These are phyloP conservation scores for Tetragonula carbonaria DNA, from an alignment of 2,888 invertebrate genomes.

Conservation along the genomic window DNA sequence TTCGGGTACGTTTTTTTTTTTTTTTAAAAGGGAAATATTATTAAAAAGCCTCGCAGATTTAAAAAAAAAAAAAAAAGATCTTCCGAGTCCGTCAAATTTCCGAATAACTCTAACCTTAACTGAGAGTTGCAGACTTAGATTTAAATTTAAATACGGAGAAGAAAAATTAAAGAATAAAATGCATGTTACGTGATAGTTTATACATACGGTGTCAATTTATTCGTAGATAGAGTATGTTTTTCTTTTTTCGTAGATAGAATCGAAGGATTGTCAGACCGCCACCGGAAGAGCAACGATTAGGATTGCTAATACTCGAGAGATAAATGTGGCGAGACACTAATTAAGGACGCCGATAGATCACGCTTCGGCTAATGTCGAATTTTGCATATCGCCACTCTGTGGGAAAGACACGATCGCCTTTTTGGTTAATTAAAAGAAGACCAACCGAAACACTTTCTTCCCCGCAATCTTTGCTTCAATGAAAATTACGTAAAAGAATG, in stretches of 20 bases:
- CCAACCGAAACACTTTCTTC: constrained; percentile 3
- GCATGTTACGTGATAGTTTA: background rate
- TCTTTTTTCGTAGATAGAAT: constrained; percentile 24
- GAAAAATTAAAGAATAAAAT: background rate
- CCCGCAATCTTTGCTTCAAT: background rate
- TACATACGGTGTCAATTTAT: background rate
- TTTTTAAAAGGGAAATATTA: background rate
- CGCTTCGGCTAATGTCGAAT: constrained; percentile 63
- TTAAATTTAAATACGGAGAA: background rate
- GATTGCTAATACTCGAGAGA: constrained; percentile 56
- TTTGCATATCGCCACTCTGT: constrained; percentile 54
- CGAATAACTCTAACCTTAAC: too few species aligned
- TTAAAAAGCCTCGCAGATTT: background rate
- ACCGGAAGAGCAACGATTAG: constrained; percentile 55
- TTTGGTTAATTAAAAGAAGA: constrained; percentile 36
- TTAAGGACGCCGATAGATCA: constrained; percentile 58
- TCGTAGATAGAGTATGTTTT: background rate
- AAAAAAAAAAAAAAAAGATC: too few species aligned
- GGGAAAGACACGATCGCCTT: constrained; percentile 53
- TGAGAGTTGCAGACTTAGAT: too few species aligned
- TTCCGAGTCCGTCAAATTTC: too few species aligned
- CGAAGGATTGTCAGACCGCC: constrained; percentile 14
- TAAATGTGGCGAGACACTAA: constrained; percentile 49
- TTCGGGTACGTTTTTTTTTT: too few species aligned
- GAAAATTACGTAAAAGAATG: background rate